A percentile compares a stretch with the other conserved stretches of the same genome.
phyloP scores from a whole-genome alignment of 2,113 vertebrate genomes.

The Rhineura floridana region DNA sequence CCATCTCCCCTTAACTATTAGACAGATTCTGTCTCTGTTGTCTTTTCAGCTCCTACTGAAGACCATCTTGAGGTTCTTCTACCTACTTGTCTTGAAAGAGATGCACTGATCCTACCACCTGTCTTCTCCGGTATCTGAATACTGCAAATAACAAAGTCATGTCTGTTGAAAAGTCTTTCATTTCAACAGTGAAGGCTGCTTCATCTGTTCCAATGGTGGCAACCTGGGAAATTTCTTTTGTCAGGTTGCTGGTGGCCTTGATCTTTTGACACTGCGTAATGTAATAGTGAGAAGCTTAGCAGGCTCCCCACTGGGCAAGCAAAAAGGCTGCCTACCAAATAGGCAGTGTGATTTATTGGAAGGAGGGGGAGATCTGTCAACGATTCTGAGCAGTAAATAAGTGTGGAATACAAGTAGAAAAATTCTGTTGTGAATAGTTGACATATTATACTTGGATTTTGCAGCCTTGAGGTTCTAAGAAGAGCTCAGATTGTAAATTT shows the following conservation, averaged over 20 bases:
- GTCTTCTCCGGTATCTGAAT: background rate
- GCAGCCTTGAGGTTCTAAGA: background rate
- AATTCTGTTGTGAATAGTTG: no score
- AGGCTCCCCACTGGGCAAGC: background rate
- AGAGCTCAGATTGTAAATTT: background rate
- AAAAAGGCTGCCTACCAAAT: background rate
- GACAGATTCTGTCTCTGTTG: no score
- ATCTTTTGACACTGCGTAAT: slow-evolving; percentile 5
- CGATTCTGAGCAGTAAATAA: background rate
- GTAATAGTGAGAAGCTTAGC: background rate
- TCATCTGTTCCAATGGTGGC: background rate
- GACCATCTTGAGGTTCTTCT: background rate
- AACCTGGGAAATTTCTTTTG: background rate
- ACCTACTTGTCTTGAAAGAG: background rate
- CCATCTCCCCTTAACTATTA: no score
- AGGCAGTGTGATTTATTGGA: rapidly evolving
- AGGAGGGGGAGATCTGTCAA: rapidly evolving
- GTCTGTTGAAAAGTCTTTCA: background rate
- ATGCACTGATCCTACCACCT: background rate
- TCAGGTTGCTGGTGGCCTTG: background rate
- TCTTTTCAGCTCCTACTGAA: no score
- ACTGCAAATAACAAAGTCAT: background rate
- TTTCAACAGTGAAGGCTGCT: background rate
- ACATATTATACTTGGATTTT: background rate
- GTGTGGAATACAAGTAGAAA: background rate